Evolutionary conservation across 2,113 vertebrate genomes (phyloP).

Genomic region (Mellivora capensis): DNA sequence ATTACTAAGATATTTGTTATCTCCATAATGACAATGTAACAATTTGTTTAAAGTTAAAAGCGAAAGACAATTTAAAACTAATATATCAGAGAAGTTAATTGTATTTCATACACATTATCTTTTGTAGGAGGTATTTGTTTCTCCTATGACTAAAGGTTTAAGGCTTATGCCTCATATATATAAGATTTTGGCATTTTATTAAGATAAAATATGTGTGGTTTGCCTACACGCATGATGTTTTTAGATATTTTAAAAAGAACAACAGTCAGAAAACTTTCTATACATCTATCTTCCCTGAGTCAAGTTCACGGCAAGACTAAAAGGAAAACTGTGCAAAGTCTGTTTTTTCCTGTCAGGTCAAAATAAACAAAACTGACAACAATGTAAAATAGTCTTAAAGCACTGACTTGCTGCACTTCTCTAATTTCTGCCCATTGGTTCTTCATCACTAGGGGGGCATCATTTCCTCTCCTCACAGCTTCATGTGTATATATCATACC

Average conservation of each 20-base stretch:
- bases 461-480: constrained; percentile 20
- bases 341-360: constrained; percentile 19
- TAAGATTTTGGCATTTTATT: not conserved
- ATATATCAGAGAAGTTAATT: not conserved
- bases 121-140: constrained; percentile 20
- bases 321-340: constrained; percentile 11
- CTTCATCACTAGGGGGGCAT: constrained; percentile 26
- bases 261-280: not conserved
- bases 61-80: not conserved
- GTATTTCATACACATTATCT: not conserved
- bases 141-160: constrained; percentile 51
- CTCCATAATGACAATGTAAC: not conserved
- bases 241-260: not conserved
- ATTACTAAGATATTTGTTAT: not conserved
- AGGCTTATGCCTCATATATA: not conserved
- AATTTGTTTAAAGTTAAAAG: not conserved
- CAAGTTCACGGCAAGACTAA: constrained; percentile 23
- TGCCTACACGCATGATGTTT: not conserved
- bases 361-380: constrained; percentile 46
- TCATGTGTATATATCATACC: not conserved
- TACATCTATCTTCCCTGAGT: not conserved
- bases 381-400: constrained; percentile 8
- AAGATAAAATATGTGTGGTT: constrained; percentile 39
- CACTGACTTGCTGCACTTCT: not conserved
- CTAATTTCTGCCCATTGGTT: constrained; percentile 47